phyloP scores from a whole-genome alignment of 2,888 invertebrate species.

The Drosophila phalerata region DNA sequence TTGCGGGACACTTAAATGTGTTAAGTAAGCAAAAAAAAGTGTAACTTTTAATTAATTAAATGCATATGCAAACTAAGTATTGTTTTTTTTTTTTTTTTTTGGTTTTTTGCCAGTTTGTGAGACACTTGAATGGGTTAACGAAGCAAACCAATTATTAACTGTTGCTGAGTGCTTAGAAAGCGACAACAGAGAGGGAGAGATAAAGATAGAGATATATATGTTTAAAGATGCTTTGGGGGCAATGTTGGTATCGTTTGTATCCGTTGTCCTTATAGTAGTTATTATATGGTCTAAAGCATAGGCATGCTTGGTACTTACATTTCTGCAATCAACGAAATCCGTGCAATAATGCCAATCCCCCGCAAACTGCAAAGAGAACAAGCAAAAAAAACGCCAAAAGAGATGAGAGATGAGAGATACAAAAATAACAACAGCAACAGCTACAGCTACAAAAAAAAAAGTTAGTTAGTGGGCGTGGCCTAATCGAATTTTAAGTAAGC shows the following conservation, averaged over 20 bases:
- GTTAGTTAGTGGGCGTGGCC: conserved; percentile 79
- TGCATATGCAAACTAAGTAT: neutral
- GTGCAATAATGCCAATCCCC: conserved; percentile 85
- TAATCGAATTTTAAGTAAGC: conserved; percentile 79
- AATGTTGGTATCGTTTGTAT: conserved; percentile 31
- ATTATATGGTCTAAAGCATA: conserved; percentile 31
- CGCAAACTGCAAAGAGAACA: conserved; percentile 81
- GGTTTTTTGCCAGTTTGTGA: neutral
- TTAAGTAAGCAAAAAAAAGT: neutral
- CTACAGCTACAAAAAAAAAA: conserved; percentile 58
- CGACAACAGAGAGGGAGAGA: too few relatives aligned
- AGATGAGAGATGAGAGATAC: conserved; percentile 16
- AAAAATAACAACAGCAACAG: conserved; percentile 8
- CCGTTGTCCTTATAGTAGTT: conserved; percentile 28
- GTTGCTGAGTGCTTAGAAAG: conserved; percentile 45
- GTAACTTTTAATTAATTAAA: neutral
- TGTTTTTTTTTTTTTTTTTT: neutral
- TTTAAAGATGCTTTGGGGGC: conserved; percentile 7
- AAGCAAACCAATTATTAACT: conserved; percentile 55
- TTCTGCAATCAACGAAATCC: conserved; percentile 85
- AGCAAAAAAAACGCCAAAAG: conserved; percentile 4
- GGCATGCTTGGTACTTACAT: conserved; percentile 78
- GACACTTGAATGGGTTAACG: conserved; percentile 46
- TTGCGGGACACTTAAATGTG: neutral
- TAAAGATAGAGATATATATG: neutral